A percentile compares a stretch with the other conserved stretches of the same genome.
Conservation (phyloP, 2,113 vertebrate genomes). For the Strix uralensis region DNA sequence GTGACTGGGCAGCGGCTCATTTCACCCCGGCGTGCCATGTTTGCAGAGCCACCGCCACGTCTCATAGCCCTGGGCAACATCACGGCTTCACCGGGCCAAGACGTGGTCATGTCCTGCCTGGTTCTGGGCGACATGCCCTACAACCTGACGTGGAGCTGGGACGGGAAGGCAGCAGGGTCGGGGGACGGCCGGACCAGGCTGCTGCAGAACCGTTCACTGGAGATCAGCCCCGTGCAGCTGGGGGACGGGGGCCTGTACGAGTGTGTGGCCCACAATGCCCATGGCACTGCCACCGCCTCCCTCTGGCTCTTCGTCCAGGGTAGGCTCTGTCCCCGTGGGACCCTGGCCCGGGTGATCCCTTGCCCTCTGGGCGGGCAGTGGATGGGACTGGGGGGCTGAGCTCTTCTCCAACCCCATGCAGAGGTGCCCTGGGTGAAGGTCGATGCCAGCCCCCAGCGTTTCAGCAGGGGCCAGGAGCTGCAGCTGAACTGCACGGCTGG, state of each 20-base stretch:
- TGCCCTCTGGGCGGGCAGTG: accelerated
- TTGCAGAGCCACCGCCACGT: conserved; percentile 81
- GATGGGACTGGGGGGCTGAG: background rate
- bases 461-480: conserved; percentile 82
- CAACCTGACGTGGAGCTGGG: conserved; percentile 87
- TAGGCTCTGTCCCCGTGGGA: background rate
- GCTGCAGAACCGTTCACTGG: conserved; percentile 77
- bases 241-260: conserved; percentile 82
- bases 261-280: conserved; percentile 77
- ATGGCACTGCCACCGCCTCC: conserved; percentile 68
- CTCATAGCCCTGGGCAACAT: conserved; percentile 77
- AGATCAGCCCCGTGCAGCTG: conserved; percentile 63
- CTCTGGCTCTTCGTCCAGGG: conserved; percentile 87
- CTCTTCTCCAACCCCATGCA: conserved; percentile 13
- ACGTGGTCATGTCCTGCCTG: conserved; percentile 79
- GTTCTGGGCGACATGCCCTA: conserved; percentile 78
- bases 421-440: conserved; percentile 83
- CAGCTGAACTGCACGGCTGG: conserved; percentile 80
- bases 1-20: background rate
- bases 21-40: accelerated
- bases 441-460: conserved; percentile 69
- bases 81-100: conserved; percentile 77
- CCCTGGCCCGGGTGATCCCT: accelerated
- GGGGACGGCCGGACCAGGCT: conserved; percentile 60
- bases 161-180: conserved; percentile 51